Evolutionary conservation across 2,113 vertebrate species (phyloP).

Genomic region (Poeciliopsis retropinna): DNA sequence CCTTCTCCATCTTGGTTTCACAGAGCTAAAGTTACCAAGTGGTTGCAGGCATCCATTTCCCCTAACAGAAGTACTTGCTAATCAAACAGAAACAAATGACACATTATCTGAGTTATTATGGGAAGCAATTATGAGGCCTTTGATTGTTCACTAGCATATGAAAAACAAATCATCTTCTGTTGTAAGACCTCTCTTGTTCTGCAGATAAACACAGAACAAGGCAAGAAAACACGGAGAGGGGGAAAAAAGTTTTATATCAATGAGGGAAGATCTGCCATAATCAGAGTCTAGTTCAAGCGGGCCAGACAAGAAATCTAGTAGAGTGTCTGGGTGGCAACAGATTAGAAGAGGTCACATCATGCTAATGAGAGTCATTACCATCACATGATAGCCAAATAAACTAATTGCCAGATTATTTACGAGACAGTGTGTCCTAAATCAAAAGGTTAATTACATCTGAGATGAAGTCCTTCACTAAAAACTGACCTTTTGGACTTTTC

Average conservation of each 20-base stretch:
- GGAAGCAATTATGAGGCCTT: slow-evolving; percentile 26
- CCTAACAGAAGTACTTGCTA: not conserved
- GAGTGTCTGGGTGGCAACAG: slow-evolving; percentile 64
- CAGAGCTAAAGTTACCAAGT: slow-evolving; percentile 42
- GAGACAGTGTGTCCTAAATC: slow-evolving; percentile 70
- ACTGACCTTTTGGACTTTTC: slow-evolving; percentile 73
- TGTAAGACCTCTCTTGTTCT: slow-evolving; percentile 25
- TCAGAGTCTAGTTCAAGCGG: slow-evolving; percentile 43
- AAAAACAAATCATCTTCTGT: slow-evolving; percentile 4
- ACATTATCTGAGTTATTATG: slow-evolving; percentile 32
- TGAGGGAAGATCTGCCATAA: slow-evolving; percentile 38
- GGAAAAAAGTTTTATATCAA: slow-evolving; percentile 47
- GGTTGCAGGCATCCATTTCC: not conserved
- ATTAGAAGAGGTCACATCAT: slow-evolving; percentile 78
- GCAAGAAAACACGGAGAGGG: not conserved
- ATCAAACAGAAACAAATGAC: slow-evolving; percentile 17
- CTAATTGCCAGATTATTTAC: slow-evolving; percentile 81
- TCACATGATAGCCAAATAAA: slow-evolving; percentile 80
- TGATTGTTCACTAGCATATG: slow-evolving; percentile 39
- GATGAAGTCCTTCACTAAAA: slow-evolving; percentile 81
- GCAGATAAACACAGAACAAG: slow-evolving; percentile 54
- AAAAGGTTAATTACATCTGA: slow-evolving; percentile 85
- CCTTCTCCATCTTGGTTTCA: slow-evolving; percentile 59
- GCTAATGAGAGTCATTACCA: slow-evolving; percentile 82
- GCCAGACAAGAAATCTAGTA: slow-evolving; percentile 45